Percentiles rank a stretch among this genome's conserved stretches.
These are phyloP conservation scores for Synaphobranchus kaupii DNA, from an alignment of 2,797 vertebrate genomes.

Conservation along the genomic window DNA sequence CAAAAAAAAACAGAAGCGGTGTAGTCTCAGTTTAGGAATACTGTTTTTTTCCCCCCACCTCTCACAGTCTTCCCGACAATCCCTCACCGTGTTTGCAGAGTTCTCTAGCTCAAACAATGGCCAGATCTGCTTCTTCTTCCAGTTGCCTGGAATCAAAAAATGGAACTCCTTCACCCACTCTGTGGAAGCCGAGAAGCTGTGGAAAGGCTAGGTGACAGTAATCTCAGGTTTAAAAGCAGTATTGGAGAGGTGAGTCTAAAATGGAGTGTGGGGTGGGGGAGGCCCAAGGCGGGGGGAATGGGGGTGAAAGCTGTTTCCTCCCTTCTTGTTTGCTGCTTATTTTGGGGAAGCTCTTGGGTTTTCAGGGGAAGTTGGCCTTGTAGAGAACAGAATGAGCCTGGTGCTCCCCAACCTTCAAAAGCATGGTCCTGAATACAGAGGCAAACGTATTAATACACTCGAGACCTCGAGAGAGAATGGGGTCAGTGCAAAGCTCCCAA, in stretches of 20 bases:
- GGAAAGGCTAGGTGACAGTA: not conserved
- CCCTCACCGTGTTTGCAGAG: not conserved
- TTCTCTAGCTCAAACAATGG: not conserved
- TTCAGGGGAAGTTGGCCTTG: conserved; percentile 98
- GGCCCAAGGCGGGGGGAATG: not conserved
- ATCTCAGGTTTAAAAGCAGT: not conserved
- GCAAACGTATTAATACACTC: conserved; percentile 99
- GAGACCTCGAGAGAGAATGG: conserved; percentile 70
- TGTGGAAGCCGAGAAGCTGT: conserved; percentile 22
- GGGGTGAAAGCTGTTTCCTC: not conserved
- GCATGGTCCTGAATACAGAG: conserved; percentile 96
- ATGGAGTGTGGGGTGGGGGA: not conserved
- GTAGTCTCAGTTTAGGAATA: not conserved
- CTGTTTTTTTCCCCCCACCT: not conserved
- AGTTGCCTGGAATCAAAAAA: not conserved
- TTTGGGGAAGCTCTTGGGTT: conserved; percentile 98
- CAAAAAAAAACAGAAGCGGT: conserved; percentile 43
- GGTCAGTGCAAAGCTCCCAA: not conserved
- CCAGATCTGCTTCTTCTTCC: conserved; percentile 12
- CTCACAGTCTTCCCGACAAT: not conserved
- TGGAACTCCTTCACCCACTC: conserved; percentile 7
- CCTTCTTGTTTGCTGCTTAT: conserved; percentile 90
- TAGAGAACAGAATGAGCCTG: conserved; percentile 95
- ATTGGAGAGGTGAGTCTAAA: conserved; percentile 22
- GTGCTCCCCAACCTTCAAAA: conserved; percentile 96